Conservation (phyloP, 2,113 vertebrate species). For the Sinocyclocheilus maitianheensis region DNA sequence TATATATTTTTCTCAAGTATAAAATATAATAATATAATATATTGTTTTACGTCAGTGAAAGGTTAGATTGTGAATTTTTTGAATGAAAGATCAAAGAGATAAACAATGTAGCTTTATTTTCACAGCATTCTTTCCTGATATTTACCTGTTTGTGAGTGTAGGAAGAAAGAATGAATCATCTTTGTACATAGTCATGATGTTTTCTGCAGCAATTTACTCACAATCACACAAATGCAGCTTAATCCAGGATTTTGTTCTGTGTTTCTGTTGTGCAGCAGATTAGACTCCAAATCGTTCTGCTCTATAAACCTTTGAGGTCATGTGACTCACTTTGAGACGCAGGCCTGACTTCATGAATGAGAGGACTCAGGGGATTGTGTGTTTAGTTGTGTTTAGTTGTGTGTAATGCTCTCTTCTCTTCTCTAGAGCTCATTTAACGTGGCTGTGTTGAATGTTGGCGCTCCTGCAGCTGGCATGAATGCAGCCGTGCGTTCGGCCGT, state of each 20-base stretch:
- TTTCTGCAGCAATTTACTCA: background rate
- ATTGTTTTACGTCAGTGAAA: background rate
- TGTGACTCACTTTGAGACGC: background rate
- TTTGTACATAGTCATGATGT: background rate
- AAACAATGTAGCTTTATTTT: background rate
- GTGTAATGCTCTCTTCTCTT: background rate
- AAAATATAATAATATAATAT: background rate
- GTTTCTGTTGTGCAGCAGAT: background rate
- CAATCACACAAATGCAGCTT: background rate
- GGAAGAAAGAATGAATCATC: background rate
- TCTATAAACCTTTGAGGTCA: background rate
- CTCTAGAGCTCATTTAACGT: conserved; percentile 84
- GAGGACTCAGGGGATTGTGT: background rate
- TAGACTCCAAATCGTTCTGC: background rate
- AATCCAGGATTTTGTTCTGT: background rate
- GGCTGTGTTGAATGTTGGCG: conserved; percentile 90
- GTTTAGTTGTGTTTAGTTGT: conserved; percentile 12
- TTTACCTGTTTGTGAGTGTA: background rate
- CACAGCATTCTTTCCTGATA: background rate
- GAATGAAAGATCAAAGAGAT: background rate
- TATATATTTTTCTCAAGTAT: background rate
- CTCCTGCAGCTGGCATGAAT: conserved; percentile 94
- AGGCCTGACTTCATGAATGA: background rate
- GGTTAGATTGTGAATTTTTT: too few relatives aligned
- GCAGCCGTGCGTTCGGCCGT: conserved; percentile 91